phyloP scores from a whole-genome alignment of 2,113 vertebrate genomes.

The Himantopus leucocephalus region DNA sequence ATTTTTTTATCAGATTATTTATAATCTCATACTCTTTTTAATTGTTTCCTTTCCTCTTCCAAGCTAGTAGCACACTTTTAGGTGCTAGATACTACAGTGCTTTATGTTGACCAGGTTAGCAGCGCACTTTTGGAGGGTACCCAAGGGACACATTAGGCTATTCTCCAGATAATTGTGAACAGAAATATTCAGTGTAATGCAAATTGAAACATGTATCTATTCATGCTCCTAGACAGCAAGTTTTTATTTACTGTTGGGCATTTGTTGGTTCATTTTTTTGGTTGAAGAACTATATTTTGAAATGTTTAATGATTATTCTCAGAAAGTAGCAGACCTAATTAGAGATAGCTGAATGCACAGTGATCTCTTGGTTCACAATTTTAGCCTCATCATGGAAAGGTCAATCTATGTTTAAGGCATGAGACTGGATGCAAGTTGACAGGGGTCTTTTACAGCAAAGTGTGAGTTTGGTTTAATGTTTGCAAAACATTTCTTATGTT shows the following conservation, averaged over 20 bases:
- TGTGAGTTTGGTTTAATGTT: not conserved
- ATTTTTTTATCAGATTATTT: not conserved
- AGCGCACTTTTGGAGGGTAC: not conserved
- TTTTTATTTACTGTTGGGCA: not conserved
- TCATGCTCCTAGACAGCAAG: not conserved
- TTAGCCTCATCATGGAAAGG: not conserved
- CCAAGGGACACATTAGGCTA: not conserved
- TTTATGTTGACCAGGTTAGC: not conserved
- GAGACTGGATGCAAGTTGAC: not conserved
- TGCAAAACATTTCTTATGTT: not conserved
- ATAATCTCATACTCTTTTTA: not conserved
- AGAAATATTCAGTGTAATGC: not conserved
- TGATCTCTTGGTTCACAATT: not conserved
- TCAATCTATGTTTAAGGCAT: not conserved
- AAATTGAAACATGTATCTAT: not conserved
- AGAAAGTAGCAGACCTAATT: not conserved
- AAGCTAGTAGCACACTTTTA: not conserved
- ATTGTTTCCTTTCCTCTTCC: not conserved
- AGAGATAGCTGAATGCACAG: not conserved
- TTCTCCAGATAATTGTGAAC: not conserved
- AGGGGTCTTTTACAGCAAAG: not conserved
- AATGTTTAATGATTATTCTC: not conserved
- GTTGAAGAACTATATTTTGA: not conserved
- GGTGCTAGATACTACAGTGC: not conserved
- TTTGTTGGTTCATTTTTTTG: not conserved